phyloP scores from a whole-genome alignment of 2,797 vertebrate species.

The Urophycis tenuis region DNA sequence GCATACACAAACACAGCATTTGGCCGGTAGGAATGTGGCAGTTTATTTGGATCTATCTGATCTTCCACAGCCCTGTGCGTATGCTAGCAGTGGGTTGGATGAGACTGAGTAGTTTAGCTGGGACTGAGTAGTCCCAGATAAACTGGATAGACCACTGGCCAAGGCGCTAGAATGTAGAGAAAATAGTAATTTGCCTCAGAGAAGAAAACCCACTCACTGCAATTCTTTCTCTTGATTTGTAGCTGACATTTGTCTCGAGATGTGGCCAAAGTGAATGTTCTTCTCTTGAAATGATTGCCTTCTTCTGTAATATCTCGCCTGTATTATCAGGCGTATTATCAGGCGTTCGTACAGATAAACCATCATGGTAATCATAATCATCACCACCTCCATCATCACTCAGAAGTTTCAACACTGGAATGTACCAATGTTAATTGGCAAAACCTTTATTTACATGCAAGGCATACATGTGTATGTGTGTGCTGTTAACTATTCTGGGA shows the following conservation, averaged over 20 bases:
- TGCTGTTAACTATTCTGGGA: slow-evolving; percentile 26
- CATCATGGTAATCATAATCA: neutral
- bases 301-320: neutral
- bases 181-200: neutral
- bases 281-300: neutral
- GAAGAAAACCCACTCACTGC: neutral
- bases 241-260: neutral
- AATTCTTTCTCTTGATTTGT: neutral
- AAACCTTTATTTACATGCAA: neutral
- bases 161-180: slow-evolving; percentile 11
- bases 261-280: neutral
- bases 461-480: slow-evolving; percentile 6
- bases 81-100: slow-evolving; percentile 20
- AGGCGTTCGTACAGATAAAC: neutral
- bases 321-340: too few species aligned
- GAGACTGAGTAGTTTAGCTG: slow-evolving; percentile 22
- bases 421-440: neutral
- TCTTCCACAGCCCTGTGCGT: neutral
- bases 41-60: slow-evolving; percentile 11
- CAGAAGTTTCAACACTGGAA: neutral
- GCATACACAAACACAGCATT: slow-evolving; percentile 13
- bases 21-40: slow-evolving; percentile 21
- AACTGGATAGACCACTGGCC: slow-evolving; percentile 14
- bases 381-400: neutral
- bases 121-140: slow-evolving; percentile 21